Conservation (phyloP, 2,797 vertebrate species). For the Natrix natrix region DNA sequence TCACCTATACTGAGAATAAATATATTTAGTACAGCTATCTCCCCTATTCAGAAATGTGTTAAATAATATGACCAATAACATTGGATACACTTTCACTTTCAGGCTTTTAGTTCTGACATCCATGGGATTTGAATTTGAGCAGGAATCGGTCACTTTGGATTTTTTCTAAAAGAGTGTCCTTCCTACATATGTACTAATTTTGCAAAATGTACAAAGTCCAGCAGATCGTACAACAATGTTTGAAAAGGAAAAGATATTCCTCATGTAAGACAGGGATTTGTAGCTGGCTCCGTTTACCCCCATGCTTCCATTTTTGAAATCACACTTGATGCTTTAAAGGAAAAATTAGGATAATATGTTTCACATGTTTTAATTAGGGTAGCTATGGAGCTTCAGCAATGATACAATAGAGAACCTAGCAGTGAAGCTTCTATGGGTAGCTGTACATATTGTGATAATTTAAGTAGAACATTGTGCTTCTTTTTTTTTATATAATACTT, state of each 20-base stretch:
- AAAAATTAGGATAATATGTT: background rate
- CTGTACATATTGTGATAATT: background rate
- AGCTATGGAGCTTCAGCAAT: background rate
- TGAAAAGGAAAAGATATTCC: background rate
- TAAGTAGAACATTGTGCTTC: background rate
- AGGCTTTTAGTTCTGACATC: background rate
- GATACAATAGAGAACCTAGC: background rate
- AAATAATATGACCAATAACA: background rate
- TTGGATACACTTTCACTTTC: background rate
- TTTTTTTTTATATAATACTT: too few relatives aligned
- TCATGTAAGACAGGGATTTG: background rate
- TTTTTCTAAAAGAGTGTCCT: background rate
- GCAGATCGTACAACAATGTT: background rate
- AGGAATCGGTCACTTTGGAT: background rate
- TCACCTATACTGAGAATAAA: background rate
- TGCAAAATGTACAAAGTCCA: background rate
- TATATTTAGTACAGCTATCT: background rate
- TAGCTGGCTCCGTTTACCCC: background rate
- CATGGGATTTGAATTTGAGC: too few relatives aligned
- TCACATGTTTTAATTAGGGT: background rate
- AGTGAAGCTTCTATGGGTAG: background rate
- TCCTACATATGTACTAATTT: background rate
- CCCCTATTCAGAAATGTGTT: background rate
- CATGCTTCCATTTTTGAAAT: background rate
- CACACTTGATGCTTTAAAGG: background rate